phyloP scores from a whole-genome alignment of 2,888 invertebrate genomes.

The Hydrotaea cyrtoneurina region DNA sequence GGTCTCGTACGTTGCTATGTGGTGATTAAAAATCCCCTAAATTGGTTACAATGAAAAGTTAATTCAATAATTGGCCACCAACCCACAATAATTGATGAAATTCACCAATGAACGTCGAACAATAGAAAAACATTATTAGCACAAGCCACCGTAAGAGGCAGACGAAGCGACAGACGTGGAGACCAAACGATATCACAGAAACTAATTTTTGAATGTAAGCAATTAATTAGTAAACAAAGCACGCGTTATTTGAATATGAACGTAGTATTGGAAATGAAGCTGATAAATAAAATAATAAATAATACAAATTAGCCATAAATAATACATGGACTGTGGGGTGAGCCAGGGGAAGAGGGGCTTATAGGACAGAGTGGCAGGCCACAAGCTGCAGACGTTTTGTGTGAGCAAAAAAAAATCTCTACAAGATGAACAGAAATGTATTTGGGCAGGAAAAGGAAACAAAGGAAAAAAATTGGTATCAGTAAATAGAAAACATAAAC shows the following conservation, averaged over 20 bases:
- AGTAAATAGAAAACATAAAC: no score
- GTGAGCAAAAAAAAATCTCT: no score
- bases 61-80: slow-evolving; percentile 20
- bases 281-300: slow-evolving; percentile 30
- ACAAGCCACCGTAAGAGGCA: background rate
- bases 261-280: background rate
- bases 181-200: background rate
- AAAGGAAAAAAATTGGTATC: no score
- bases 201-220: slow-evolving; percentile 35
- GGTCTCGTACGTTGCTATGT: background rate
- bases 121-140: slow-evolving; percentile 1
- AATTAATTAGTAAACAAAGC: slow-evolving; percentile 48
- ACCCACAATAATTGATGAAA: background rate
- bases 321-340: no score
- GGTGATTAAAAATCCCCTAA: background rate
- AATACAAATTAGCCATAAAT: slow-evolving; percentile 33
- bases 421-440: no score
- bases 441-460: no score
- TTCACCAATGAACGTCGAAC: slow-evolving; percentile 21
- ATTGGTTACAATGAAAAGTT: slow-evolving; percentile 26
- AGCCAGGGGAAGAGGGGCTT: background rate
- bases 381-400: no score
- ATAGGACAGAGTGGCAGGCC: no score
- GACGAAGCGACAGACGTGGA: background rate
- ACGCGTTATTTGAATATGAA: slow-evolving; percentile 43